A percentile compares a stretch with the other conserved stretches of the same genome.
phyloP scores from a whole-genome alignment of 2,888 invertebrate genomes.

The Agonopterix arenella region DNA sequence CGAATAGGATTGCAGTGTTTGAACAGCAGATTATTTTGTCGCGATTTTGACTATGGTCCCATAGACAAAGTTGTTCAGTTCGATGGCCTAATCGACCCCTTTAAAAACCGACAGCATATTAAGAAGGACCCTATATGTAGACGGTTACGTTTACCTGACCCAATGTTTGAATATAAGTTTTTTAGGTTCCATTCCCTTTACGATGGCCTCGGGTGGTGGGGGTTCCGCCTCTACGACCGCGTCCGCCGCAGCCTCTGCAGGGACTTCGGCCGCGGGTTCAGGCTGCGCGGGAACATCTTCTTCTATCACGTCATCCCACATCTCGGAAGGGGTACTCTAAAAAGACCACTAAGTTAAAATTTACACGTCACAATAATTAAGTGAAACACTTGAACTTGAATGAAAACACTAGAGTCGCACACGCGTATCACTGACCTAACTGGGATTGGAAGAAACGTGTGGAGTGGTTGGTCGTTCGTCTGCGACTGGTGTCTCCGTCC shows the following conservation, averaged over 20 bases:
- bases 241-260: conserved; percentile 23
- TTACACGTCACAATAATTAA: conserved; percentile 15
- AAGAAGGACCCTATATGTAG: background rate
- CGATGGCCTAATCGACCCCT: background rate
- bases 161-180: conserved; percentile 87
- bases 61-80: background rate
- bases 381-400: conserved; percentile 8
- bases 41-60: background rate
- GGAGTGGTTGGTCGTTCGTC: conserved; percentile 64
- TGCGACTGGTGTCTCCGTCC: conserved; percentile 54
- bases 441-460: conserved; percentile 58
- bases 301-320: conserved; percentile 75
- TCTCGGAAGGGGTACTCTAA: conserved; percentile 56
- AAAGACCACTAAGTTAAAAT: conserved; percentile 43
- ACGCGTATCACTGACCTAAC: conserved; percentile 46
- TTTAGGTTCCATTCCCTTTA: conserved; percentile 75
- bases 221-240: conserved; percentile 35
- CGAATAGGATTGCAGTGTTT: no score
- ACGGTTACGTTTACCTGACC: conserved; percentile 78
- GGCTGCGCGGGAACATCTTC: conserved; percentile 55
- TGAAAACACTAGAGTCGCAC: background rate
- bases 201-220: conserved; percentile 49
- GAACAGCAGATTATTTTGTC: no score
- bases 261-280: conserved; percentile 33
- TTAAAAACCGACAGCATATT: background rate